These are phyloP conservation scores for Sebastes iracundus DNA, from an alignment of 2,797 vertebrate species.

Conservation along the genomic window DNA sequence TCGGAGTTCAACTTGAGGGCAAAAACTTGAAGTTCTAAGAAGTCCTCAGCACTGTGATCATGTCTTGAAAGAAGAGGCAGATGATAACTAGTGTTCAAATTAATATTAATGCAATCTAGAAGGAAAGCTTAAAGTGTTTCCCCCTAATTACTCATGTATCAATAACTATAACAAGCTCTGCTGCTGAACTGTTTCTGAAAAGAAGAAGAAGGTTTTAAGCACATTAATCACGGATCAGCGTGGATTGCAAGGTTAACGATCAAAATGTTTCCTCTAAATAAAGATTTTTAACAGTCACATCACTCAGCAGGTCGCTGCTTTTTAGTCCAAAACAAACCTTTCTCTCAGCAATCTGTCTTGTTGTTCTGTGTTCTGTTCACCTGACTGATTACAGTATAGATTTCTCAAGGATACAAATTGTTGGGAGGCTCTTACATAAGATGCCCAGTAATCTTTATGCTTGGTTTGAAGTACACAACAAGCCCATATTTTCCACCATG, in stretches of 20 bases:
- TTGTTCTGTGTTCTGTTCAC: slow-evolving; percentile 29
- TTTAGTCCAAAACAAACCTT: slow-evolving; percentile 10
- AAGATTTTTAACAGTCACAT: neutral
- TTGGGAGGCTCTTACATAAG: slow-evolving; percentile 31
- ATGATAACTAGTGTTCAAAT: slow-evolving; percentile 33
- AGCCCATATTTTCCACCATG: slow-evolving; percentile 38
- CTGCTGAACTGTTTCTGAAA: neutral
- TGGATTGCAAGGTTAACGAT: slow-evolving; percentile 1
- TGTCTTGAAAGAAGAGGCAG: slow-evolving; percentile 5
- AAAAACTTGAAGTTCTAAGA: slow-evolving; percentile 12
- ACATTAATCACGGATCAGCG: neutral
- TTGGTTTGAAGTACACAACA: slow-evolving; percentile 45
- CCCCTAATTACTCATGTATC: slow-evolving; percentile 7
- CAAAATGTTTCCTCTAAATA: neutral
- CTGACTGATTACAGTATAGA: slow-evolving; percentile 42
- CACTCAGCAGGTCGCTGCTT: neutral
- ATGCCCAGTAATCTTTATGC: slow-evolving; percentile 31
- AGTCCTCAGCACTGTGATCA: slow-evolving; percentile 1
- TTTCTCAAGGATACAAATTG: slow-evolving; percentile 34
- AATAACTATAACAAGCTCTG: neutral
- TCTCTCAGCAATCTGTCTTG: neutral
- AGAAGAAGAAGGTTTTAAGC: neutral
- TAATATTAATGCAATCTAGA: slow-evolving; percentile 46
- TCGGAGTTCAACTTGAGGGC: slow-evolving; percentile 31
- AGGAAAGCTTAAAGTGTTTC: neutral